Conservation (phyloP, 2,888 invertebrate species). For the Plemyria rubiginata region DNA sequence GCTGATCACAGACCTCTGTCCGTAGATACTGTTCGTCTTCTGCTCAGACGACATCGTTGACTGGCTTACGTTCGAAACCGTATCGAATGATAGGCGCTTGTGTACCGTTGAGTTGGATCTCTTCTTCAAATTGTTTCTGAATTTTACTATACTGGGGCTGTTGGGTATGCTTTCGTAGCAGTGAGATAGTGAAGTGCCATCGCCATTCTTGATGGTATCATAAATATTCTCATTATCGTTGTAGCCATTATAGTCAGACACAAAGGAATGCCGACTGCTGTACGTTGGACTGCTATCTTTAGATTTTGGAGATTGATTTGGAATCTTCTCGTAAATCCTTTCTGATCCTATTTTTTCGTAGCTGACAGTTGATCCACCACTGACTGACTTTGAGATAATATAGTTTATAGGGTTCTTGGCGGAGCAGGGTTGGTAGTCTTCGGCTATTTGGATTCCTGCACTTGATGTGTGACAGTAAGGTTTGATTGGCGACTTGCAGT, state of each 20-base stretch:
- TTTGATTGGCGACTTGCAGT: conserved; percentile 77
- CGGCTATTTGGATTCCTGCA: conserved; percentile 80
- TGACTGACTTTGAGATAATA: conserved; percentile 73
- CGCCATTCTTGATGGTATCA: conserved; percentile 85
- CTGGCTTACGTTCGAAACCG: conserved; percentile 78
- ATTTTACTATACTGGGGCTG: conserved; percentile 77
- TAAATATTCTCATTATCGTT: conserved; percentile 86
- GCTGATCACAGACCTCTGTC: conserved; percentile 79
- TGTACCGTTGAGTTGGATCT: conserved; percentile 67
- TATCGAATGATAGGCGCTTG: conserved; percentile 76
- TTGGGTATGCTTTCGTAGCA: conserved; percentile 86
- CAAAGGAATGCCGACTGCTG: conserved; percentile 71
- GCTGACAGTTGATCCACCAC: conserved; percentile 76
- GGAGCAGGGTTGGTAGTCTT: conserved; percentile 74
- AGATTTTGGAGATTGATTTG: conserved; percentile 62
- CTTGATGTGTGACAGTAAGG: conserved; percentile 76
- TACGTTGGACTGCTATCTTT: conserved; percentile 73
- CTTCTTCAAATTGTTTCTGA: conserved; percentile 70
- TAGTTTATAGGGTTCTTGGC: conserved; percentile 68
- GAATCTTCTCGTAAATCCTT: conserved; percentile 80
- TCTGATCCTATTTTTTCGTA: conserved; percentile 79
- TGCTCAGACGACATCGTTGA: conserved; percentile 86
- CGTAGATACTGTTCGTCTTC: conserved; percentile 86
- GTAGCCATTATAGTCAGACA: conserved; percentile 72
- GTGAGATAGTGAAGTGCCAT: conserved; percentile 79